Conservation (phyloP, 2,797 vertebrate species). For the Rachycentron canadum region DNA sequence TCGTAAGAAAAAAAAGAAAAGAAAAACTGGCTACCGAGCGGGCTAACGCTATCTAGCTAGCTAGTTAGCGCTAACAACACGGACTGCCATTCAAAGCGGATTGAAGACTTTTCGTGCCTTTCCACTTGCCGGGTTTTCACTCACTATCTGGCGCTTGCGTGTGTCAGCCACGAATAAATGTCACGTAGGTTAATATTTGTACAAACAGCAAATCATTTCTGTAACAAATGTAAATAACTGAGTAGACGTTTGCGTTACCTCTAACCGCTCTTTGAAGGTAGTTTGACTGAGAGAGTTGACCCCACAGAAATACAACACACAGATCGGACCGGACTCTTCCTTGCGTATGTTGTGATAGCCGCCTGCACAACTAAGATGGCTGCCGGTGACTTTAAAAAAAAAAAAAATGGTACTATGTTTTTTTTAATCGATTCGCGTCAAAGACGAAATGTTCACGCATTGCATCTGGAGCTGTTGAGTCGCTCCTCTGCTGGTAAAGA, state of each 20-base stretch:
- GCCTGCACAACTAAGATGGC: slow-evolving; percentile 78
- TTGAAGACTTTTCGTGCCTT: slow-evolving; percentile 37
- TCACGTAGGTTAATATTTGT: rapidly evolving
- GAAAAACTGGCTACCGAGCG: slow-evolving; percentile 40
- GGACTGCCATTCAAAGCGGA: slow-evolving; percentile 69
- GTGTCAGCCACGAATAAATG: rapidly evolving
- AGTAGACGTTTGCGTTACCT: slow-evolving; percentile 64
- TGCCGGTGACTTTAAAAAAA: slow-evolving; percentile 28
- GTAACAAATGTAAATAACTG: neutral
- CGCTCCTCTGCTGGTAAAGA: neutral
- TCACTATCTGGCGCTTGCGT: neutral
- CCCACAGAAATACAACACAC: slow-evolving; percentile 65
- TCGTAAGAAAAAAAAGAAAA: neutral
- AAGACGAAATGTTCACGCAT: neutral
- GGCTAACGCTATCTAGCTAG: slow-evolving; percentile 58
- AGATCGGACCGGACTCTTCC: slow-evolving; percentile 73
- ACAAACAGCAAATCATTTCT: neutral
- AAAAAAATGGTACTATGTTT: neutral
- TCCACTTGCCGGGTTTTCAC: slow-evolving; percentile 30
- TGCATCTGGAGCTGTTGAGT: rapidly evolving
- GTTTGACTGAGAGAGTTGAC: slow-evolving; percentile 79
- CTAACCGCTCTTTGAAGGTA: slow-evolving; percentile 71
- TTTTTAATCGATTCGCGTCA: neutral
- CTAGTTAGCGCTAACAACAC: slow-evolving; percentile 74
- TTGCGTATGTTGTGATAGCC: slow-evolving; percentile 33